Percentiles rank a stretch among this genome's conserved stretches.
Evolutionary conservation across 2,888 invertebrate genomes (phyloP).

Genomic region (Tortricodes alternella): DNA sequence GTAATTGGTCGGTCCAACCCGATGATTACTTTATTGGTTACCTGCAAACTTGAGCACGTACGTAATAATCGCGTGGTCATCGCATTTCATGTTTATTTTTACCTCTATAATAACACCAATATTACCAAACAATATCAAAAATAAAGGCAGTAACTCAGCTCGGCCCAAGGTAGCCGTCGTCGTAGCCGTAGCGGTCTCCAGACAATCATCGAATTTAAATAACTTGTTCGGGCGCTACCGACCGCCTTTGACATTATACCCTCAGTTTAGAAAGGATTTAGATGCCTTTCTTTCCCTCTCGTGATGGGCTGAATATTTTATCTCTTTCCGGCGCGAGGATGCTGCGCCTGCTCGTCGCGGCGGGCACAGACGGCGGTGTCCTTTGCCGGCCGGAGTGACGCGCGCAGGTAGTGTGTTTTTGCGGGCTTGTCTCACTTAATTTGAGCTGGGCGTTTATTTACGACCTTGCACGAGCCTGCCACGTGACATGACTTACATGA

Average conservation of each 20-base stretch:
- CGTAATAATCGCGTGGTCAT: constrained; percentile 52
- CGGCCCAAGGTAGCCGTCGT: constrained; percentile 49
- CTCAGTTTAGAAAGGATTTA: constrained; percentile 53
- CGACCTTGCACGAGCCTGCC: constrained; percentile 58
- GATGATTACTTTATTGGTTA: constrained; percentile 79
- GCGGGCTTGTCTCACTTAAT: constrained; percentile 64
- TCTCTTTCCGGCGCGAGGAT: constrained; percentile 52
- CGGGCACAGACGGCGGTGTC: constrained; percentile 43
- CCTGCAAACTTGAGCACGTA: constrained; percentile 54
- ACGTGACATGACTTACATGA: constrained; percentile 45
- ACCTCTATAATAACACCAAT: constrained; percentile 41
- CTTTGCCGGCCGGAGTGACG: constrained; percentile 52
- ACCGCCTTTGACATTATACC: constrained; percentile 67
- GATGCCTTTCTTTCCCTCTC: constrained; percentile 55
- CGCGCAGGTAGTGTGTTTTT: constrained; percentile 75
- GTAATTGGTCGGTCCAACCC: constrained; percentile 69
- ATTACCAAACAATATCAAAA: constrained; percentile 41
- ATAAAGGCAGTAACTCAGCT: constrained; percentile 3
- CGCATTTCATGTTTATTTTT: constrained; percentile 58
- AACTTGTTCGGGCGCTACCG: constrained; percentile 75
- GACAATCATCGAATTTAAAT: constrained; percentile 70
- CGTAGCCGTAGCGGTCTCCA: constrained; percentile 59
- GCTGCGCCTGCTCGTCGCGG: constrained; percentile 52
- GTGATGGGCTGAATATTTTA: constrained; percentile 43
- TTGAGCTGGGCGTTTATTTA: constrained; percentile 48